Evolutionary conservation across 2,797 vertebrate genomes (phyloP).

Genomic region (Leucoraja ocellata): DNA sequence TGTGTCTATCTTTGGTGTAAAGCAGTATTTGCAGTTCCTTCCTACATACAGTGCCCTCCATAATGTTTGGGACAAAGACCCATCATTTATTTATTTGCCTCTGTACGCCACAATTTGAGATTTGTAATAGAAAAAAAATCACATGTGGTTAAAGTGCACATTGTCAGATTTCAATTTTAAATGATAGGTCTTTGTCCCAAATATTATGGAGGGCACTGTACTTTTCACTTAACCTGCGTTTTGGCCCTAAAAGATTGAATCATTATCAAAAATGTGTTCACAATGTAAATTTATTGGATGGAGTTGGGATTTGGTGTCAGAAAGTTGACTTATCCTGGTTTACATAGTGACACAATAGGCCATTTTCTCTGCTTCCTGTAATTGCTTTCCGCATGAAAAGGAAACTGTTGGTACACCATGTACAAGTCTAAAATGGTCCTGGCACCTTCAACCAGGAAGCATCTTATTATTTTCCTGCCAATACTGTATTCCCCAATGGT

Average conservation of each 20-base stretch:
- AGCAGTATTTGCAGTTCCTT: no score
- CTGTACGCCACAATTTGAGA: no score
- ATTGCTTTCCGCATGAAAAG: background rate
- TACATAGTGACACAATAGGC: background rate
- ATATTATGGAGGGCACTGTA: background rate
- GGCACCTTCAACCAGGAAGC: constrained; percentile 13
- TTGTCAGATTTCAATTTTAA: no score
- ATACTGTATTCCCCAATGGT: background rate
- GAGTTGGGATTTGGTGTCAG: background rate
- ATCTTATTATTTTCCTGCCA: background rate
- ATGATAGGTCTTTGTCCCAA: no score
- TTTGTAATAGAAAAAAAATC: no score
- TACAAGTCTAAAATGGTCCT: background rate
- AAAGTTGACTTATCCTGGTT: background rate
- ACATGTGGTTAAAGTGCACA: no score
- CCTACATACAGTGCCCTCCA: no score
- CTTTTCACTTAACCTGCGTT: background rate
- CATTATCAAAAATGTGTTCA: no score
- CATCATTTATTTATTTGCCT: no score
- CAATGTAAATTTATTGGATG: background rate
- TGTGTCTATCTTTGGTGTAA: no score
- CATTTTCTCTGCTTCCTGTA: background rate
- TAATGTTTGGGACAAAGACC: no score
- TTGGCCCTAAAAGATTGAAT: background rate
- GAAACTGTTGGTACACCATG: background rate